Evolutionary conservation across 2,797 vertebrate species (phyloP).

Genomic region (Typhlichthys eigenmanni): DNA sequence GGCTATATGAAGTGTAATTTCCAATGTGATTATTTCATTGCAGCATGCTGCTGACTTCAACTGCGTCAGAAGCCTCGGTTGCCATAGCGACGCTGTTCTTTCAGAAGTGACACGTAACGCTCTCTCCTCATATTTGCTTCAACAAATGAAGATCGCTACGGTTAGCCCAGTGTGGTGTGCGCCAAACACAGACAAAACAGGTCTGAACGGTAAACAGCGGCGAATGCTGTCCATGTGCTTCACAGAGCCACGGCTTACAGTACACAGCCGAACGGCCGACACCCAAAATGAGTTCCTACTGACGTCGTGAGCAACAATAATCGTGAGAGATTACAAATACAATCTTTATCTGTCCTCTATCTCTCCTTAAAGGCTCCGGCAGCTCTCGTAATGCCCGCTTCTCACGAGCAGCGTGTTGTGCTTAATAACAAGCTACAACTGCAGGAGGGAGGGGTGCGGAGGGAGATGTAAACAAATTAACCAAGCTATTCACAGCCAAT

Average conservation of each 20-base stretch:
- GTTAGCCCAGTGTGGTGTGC: slow-evolving; percentile 50
- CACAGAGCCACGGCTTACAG: too few species aligned
- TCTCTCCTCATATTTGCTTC: slow-evolving; percentile 43
- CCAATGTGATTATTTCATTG: slow-evolving; percentile 66
- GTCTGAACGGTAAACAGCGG: slow-evolving; percentile 16
- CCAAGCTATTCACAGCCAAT: slow-evolving; percentile 69
- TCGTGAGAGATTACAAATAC: slow-evolving; percentile 69
- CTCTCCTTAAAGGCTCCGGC: slow-evolving; percentile 71
- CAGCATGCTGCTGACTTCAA: slow-evolving; percentile 48
- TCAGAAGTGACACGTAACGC: slow-evolving; percentile 54
- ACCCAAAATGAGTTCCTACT: slow-evolving; percentile 34
- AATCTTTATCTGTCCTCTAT: slow-evolving; percentile 76
- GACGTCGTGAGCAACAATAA: slow-evolving; percentile 56
- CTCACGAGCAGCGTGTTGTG: slow-evolving; percentile 71
- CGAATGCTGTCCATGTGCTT: too few species aligned
- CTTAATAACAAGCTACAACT: slow-evolving; percentile 70
- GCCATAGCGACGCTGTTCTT: slow-evolving; percentile 63
- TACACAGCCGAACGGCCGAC: too few species aligned
- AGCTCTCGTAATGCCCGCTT: slow-evolving; percentile 61
- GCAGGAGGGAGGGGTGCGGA: slow-evolving; percentile 53
- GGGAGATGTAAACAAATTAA: slow-evolving; percentile 77
- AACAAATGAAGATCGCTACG: slow-evolving; percentile 38
- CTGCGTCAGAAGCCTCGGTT: slow-evolving; percentile 63
- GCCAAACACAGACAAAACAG: slow-evolving; percentile 40
- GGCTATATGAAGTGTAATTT: slow-evolving; percentile 55